Evolutionary conservation across 2,888 invertebrate species (phyloP).

Genomic region (Ctena decussata): DNA sequence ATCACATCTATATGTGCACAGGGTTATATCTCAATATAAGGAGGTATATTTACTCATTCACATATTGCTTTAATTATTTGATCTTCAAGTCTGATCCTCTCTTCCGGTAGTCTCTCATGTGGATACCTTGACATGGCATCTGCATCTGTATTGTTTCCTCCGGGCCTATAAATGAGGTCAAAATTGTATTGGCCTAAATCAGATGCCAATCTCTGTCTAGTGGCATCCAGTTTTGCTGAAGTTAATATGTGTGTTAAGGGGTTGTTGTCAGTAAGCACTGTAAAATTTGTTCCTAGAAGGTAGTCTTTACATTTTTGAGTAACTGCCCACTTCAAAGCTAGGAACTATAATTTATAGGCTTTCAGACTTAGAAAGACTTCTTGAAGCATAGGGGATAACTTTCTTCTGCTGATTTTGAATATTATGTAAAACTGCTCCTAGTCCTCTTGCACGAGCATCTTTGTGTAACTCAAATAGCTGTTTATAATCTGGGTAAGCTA

Average conservation of each 20-base stretch:
- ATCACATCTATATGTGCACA: neutral
- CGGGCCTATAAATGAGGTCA: conserved; percentile 45
- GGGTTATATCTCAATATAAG: neutral
- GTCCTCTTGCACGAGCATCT: no score
- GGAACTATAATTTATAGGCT: conserved; percentile 58
- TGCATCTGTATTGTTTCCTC: conserved; percentile 49
- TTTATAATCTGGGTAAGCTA: no score
- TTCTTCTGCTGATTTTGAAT: no score
- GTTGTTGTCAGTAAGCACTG: conserved; percentile 61
- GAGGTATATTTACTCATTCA: neutral
- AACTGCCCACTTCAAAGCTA: conserved; percentile 61
- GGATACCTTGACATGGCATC: conserved; percentile 61
- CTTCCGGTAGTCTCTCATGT: neutral
- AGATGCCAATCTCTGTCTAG: conserved; percentile 58
- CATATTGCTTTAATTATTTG: neutral
- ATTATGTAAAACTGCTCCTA: no score
- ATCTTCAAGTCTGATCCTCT: neutral
- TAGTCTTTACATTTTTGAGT: conserved; percentile 63
- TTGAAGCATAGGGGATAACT: no score
- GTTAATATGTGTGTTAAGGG: conserved; percentile 59
- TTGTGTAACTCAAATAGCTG: no score
- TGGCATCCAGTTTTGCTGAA: conserved; percentile 57
- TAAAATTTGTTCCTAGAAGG: conserved; percentile 43
- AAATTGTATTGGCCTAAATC: conserved; percentile 47
- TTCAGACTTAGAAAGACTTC: no score